A percentile compares a stretch with the other conserved stretches of the same genome.
Evolutionary conservation across 2,797 vertebrate species (phyloP).

Genomic region (Aeoliscus strigatus): DNA sequence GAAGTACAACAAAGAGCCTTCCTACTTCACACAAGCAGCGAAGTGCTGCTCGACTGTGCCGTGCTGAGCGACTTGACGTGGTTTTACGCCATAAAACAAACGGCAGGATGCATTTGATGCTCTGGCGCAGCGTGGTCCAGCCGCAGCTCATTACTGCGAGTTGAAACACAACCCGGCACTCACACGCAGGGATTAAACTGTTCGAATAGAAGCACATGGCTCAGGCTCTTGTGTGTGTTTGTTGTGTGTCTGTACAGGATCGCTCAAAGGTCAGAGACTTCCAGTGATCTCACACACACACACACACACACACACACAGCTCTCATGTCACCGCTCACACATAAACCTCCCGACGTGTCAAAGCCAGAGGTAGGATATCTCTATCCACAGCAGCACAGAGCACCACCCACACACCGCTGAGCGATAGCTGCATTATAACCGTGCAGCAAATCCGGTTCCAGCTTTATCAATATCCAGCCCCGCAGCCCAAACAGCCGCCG

Average conservation of each 20-base stretch:
- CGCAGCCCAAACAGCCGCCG: constrained; percentile 39
- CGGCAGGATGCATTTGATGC: constrained; percentile 33
- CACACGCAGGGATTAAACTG: constrained; percentile 59
- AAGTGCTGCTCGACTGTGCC: constrained; percentile 31
- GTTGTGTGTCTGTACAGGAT: constrained; percentile 7
- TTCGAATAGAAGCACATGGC: constrained; percentile 38
- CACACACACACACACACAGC: constrained; percentile 3
- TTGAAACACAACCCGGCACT: constrained; percentile 57
- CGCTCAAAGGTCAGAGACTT: constrained; percentile 19
- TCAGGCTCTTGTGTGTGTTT: constrained; percentile 9
- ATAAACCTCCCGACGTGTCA: constrained; percentile 38
- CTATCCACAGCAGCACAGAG: constrained; percentile 37
- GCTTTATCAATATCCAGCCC: constrained; percentile 64
- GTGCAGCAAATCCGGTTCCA: constrained; percentile 51
- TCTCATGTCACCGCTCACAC: constrained; percentile 16
- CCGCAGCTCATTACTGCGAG: constrained; percentile 67
- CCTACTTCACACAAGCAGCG: constrained; percentile 23
- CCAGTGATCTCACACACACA: constrained; percentile 13
- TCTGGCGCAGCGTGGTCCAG: constrained; percentile 41
- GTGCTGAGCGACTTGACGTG: constrained; percentile 47
- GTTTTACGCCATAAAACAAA: constrained; percentile 43
- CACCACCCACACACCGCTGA: constrained; percentile 48
- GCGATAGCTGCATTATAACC: constrained; percentile 57
- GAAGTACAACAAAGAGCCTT: constrained; percentile 12
- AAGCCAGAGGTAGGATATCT: constrained; percentile 55